Base-by-base conservation (phyloP, 2,797 vertebrate species). In the Emys orbicularis region DNA sequence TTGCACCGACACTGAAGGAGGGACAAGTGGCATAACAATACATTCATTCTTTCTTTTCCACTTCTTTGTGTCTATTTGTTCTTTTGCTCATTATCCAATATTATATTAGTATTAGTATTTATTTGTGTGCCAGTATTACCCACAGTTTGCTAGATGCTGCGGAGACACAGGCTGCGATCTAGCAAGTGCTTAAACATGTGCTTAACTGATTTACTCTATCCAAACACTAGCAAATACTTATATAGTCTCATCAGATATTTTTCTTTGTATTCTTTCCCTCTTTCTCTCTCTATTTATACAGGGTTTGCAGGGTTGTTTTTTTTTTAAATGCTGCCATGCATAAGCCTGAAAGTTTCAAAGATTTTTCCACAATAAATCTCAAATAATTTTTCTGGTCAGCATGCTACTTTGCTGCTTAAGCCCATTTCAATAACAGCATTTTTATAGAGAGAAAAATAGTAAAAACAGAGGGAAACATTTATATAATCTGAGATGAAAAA, bases 311-410 rank as follows among this genome's bases (percentile, higher is more conserved):
- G 12, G 44, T 49, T 77, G 84, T 76, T 87, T 81, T 81, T 96
- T 76, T 83, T 83, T 97, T 74, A 88, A n/a, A 21, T 76, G 50
- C n/a, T 89, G 21, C 77, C 57, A 50, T 27, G 3, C 13, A 47
- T 52, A 84, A 77, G 86, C 44, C 34, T 83, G 77, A 85, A 87
- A 88, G 86, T 1, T 0, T 0, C 0, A 79, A 56, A 12, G 76
- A 84, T 94, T 97, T 93, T 93, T 72, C 79, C 84, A 74, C 61
- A 56, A 77, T 92, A 90, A 95, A 88, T 44, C n/a, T 50, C 41
- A 74, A 49, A n/a, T 74, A 29, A 47, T 12, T 80, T 41, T 93
- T 53, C 29, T 47, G 31, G 19, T 90, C 52, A 87, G 53, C 57
- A 44, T 80, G 53, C 6, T 90, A 57, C 41, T 57, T 49, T 90